A percentile compares a stretch with the other conserved stretches of the same genome.
These are phyloP conservation scores for Thecocarcelia acutangulata DNA, from an alignment of 2,888 invertebrate species.

Conservation along the genomic window DNA sequence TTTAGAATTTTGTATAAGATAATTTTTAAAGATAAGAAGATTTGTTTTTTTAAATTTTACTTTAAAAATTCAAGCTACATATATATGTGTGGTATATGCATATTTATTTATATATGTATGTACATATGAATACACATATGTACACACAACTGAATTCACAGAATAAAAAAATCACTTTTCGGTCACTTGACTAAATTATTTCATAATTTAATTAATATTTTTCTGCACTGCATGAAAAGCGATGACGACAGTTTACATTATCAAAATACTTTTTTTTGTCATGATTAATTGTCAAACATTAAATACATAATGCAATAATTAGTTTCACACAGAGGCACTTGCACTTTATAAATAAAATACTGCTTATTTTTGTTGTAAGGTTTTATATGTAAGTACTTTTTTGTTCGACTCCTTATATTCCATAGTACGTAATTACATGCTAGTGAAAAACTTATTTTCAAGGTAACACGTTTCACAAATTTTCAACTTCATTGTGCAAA, in stretches of 20 bases:
- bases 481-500: background rate
- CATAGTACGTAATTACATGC: background rate
- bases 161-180: background rate
- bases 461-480: constrained; percentile 12
- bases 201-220: constrained; percentile 68
- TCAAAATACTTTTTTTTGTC: constrained; percentile 12
- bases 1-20: constrained; percentile 13
- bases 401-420: background rate
- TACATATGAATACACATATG: no score
- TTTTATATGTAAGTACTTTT: constrained; percentile 19
- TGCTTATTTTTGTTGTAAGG: background rate
- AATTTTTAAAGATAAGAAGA: constrained; percentile 27
- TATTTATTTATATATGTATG: no score
- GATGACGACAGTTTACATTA: constrained; percentile 59
- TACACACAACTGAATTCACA: background rate
- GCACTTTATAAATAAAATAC: constrained; percentile 15
- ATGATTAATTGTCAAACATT: constrained; percentile 63
- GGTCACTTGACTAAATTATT: constrained; percentile 53
- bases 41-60: constrained; percentile 10
- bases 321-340: constrained; percentile 23
- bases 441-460: constrained; percentile 1
- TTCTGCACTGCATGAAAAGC: constrained; percentile 26
- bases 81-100: no score
- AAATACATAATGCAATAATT: constrained; percentile 18
- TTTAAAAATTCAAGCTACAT: background rate